Evolutionary conservation across 2,113 vertebrate species (phyloP).

Genomic region (Vulpes ferrilata): DNA sequence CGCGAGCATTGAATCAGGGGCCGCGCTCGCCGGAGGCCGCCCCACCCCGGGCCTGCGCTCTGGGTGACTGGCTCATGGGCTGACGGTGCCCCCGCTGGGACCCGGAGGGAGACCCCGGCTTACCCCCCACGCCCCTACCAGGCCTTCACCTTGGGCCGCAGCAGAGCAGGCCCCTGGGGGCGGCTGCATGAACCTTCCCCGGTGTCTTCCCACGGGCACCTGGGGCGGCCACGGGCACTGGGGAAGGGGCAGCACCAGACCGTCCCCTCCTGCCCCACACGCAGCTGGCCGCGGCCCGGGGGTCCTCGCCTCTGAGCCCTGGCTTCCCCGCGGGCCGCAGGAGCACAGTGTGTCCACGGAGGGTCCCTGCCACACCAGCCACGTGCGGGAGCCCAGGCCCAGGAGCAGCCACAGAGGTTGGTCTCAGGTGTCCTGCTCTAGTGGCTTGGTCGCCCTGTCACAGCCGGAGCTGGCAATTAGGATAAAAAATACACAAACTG

Average conservation of each 20-base stretch:
- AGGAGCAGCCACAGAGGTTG: neutral
- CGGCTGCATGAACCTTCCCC: neutral
- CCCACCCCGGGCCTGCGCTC: slow-evolving; percentile 32
- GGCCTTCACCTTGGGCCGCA: slow-evolving; percentile 56
- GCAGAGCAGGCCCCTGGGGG: neutral
- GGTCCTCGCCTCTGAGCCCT: too few relatives aligned
- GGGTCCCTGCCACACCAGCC: too few relatives aligned
- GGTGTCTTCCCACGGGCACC: neutral
- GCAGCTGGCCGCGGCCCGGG: too few relatives aligned
- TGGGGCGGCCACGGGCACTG: neutral
- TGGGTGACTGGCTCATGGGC: slow-evolving; percentile 81
- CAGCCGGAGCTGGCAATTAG: neutral
- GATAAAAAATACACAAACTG: neutral
- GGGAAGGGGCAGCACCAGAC: neutral
- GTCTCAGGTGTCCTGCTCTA: neutral
- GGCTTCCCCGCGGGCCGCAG: too few relatives aligned
- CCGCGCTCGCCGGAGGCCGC: too few relatives aligned
- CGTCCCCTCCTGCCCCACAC: too few relatives aligned
- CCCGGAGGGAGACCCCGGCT: slow-evolving; percentile 79
- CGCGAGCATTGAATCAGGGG: too few relatives aligned
- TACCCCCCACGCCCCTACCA: slow-evolving; percentile 80
- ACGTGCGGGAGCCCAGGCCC: neutral
- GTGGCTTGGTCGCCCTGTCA: neutral
- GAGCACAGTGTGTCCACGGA: too few relatives aligned
- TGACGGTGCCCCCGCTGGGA: slow-evolving; percentile 84